phyloP scores from a whole-genome alignment of 1,140 invertebrate genomes.

The Lasioglossum baleicum region DNA sequence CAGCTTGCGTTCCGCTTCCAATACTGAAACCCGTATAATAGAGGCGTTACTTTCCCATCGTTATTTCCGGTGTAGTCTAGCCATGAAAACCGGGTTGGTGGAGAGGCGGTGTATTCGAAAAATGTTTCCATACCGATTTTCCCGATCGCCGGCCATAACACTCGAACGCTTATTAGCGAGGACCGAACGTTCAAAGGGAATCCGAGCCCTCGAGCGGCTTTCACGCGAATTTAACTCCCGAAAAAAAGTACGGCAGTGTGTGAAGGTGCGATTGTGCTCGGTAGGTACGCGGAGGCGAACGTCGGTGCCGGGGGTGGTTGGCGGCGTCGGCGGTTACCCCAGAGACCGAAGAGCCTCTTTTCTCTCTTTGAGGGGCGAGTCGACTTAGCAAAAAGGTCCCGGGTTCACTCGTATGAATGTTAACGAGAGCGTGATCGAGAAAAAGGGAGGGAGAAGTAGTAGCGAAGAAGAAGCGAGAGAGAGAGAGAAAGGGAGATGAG shows the following conservation, averaged over 20 bases:
- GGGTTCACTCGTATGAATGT: constrained; percentile 58
- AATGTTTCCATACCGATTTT: not conserved
- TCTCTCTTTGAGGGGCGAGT: constrained; percentile 52
- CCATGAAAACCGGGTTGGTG: not conserved
- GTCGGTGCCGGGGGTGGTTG: constrained; percentile 18
- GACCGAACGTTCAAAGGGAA: constrained; percentile 32
- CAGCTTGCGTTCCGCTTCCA: no score
- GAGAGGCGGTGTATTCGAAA: not conserved
- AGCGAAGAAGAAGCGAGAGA: constrained; percentile 6
- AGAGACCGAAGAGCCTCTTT: constrained; percentile 54
- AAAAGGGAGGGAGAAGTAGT: constrained; percentile 19
- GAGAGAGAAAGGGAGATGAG: not conserved
- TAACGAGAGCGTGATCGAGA: constrained; percentile 60
- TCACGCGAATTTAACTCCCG: constrained; percentile 57
- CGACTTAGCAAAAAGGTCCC: constrained; percentile 57
- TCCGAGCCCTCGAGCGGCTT: constrained; percentile 45
- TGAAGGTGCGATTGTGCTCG: constrained; percentile 44
- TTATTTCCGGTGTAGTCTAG: no score
- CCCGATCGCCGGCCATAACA: not conserved
- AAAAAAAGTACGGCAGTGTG: constrained; percentile 46
- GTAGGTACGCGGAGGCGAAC: not conserved
- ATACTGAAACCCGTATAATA: no score
- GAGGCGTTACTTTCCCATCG: no score
- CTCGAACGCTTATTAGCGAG: constrained; percentile 20
- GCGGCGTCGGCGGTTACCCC: constrained; percentile 42